Conservation (phyloP, 30 jellyfish, hydroid and myxozoan genomes). For the Haliclystus octoradiatus region DNA sequence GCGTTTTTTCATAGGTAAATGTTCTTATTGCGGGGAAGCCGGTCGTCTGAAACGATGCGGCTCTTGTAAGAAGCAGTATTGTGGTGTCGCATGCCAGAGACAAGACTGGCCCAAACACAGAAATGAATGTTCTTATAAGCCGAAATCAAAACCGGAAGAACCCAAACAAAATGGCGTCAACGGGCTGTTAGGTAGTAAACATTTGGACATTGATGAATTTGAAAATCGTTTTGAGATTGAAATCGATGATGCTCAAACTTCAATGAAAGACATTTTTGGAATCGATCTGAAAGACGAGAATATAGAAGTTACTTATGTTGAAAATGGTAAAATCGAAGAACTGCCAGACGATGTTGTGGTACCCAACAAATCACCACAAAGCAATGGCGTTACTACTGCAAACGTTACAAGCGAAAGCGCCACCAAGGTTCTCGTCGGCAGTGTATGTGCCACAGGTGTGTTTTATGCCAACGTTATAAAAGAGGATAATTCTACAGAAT, state of each 20-base stretch:
- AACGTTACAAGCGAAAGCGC: no score
- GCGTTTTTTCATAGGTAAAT: not conserved
- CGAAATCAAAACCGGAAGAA: not conserved
- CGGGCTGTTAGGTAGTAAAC: not conserved
- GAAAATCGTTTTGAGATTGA: not conserved
- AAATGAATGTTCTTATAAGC: not conserved
- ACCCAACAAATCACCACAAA: not conserved
- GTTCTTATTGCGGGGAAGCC: not conserved
- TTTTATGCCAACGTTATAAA: not conserved
- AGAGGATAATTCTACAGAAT: not conserved
- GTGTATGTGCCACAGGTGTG: not conserved
- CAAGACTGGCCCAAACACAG: not conserved
- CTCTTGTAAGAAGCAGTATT: not conserved
- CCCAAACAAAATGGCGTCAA: not conserved
- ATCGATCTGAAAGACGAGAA: not conserved
- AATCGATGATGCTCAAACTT: not conserved
- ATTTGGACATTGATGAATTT: not conserved
- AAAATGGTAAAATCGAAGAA: not conserved
- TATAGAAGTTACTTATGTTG: not conserved
- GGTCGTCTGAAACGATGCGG: not conserved
- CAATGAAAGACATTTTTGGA: no score
- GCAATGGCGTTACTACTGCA: not conserved
- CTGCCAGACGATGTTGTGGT: no score
- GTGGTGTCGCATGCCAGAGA: not conserved
- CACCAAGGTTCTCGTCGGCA: not conserved